Conservation (phyloP, 2,888 invertebrate genomes). For the Ophion costatus region DNA sequence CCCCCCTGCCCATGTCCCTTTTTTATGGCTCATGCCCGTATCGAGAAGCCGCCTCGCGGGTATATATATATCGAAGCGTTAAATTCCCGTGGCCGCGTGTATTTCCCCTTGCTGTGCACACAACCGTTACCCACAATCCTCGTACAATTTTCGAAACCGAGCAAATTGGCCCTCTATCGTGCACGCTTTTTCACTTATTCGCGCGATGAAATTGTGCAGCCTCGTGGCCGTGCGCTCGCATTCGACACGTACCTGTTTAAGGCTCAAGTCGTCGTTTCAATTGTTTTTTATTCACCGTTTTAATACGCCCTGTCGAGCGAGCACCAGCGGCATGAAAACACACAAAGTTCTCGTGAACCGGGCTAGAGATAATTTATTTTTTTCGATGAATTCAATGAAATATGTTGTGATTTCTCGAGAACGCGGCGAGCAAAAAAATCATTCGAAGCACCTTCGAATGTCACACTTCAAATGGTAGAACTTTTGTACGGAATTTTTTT, state of each 20-base stretch:
- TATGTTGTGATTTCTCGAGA: too few species aligned
- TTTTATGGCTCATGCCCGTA: background rate
- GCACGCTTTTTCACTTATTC: constrained; percentile 5
- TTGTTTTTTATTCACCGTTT: background rate
- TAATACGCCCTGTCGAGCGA: too few species aligned
- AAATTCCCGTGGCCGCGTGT: background rate
- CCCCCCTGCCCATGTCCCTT: background rate
- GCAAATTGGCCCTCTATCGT: constrained; percentile 34
- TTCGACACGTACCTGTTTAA: too few species aligned
- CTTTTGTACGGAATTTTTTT: too few species aligned
- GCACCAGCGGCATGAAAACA: too few species aligned
- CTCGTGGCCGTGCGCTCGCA: background rate
- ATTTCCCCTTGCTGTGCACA: background rate
- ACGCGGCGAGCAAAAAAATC: too few species aligned
- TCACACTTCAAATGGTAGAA: too few species aligned
- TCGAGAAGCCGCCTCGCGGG: background rate
- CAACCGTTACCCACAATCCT: constrained; percentile 20
- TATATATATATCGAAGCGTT: background rate
- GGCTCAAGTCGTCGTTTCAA: constrained; percentile 21
- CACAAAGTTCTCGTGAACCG: too few species aligned
- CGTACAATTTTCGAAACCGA: constrained; percentile 51
- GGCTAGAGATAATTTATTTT: too few species aligned
- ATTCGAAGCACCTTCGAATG: too few species aligned
- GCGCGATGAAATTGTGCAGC: background rate
- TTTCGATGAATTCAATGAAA: too few species aligned